Evolutionary conservation across 2,888 invertebrate genomes (phyloP).

Genomic region (Antheraea yamamai): DNA sequence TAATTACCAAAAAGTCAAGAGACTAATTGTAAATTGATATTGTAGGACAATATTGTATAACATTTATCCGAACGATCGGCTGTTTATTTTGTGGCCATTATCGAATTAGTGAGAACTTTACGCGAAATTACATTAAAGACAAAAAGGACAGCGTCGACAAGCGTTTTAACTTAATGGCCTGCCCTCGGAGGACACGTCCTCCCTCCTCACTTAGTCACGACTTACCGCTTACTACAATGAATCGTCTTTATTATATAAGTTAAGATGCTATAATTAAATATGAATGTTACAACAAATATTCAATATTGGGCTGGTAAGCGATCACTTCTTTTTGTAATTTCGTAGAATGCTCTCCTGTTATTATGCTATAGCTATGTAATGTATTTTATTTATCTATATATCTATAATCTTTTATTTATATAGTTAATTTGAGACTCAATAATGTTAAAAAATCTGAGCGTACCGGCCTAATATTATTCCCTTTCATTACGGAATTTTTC

Average conservation of each 20-base stretch:
- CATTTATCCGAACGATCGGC: constrained; percentile 31
- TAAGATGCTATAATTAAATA: not conserved
- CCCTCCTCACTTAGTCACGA: constrained; percentile 52
- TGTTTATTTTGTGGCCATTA: constrained; percentile 56
- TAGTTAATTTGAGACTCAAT: too few relatives aligned
- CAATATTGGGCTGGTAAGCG: not conserved
- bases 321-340: too few relatives aligned
- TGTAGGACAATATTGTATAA: not conserved
- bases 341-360: too few relatives aligned
- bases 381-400: too few relatives aligned
- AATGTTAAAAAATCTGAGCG: too few relatives aligned
- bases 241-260: constrained; percentile 30
- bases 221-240: constrained; percentile 44
- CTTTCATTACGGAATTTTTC: too few relatives aligned
- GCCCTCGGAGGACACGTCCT: constrained; percentile 47
- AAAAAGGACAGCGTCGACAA: constrained; percentile 50
- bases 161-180: constrained; percentile 59
- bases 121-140: constrained; percentile 61
- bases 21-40: not conserved
- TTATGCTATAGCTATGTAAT: too few relatives aligned
- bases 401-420: too few relatives aligned
- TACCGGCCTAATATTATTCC: too few relatives aligned
- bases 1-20: not conserved
- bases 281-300: not conserved
- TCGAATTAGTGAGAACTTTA: constrained; percentile 60